Evolutionary conservation across 1,140 invertebrate genomes (phyloP), one percentile per base, ranked within the genome.

Genomic region (Holotrichia oblita): DNA sequence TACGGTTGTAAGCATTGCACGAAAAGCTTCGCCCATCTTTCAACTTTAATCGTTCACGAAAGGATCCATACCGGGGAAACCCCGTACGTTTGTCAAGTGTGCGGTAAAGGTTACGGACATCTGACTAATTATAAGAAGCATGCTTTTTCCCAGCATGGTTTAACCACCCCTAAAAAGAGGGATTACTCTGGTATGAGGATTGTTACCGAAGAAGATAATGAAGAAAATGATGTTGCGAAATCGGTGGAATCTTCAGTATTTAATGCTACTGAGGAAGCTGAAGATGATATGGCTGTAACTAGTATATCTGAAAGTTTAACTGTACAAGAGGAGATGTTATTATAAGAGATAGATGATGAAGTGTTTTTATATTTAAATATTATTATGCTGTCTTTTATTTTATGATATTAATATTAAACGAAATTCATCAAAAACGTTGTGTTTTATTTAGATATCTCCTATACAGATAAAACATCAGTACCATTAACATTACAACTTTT

Each of bases 1-100:
- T 90, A 88, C 74, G 85, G 80, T 73, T 89, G 88, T 40, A 79
- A 78, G 0, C 82, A 82, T 34, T 88, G 88, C 69, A 85, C 85
- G 0, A 86, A 87, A 75, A 85, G 83, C 3, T 89, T 89, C 77
- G 87, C 88, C 73, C 86, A 86, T 0, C 88, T 87, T 0, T 87
- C 87, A 77, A 88, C 89, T 78, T 84, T 87, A 4, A 85, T 85
- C 0, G 79, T 86, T 10, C 87, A 88, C 59, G 75, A 17, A 76
- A 77, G 86, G 17, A 85, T 85, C 59, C 88, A 89, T 44, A 81
- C 76, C 10, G 81, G 80, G 6, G 77, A 80, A 90, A 92, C 82
- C 44, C 86, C 86, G 0, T 83, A 84, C 79, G 77, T 83, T 8
- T 87, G 86, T 80, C n/a, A 78, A 17, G 78, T 82, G 20, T 87